Evolutionary conservation across 2,797 vertebrate species (phyloP), one percentile per base, ranked within the genome.

Genomic region (Enteromius trimaculatus): DNA sequence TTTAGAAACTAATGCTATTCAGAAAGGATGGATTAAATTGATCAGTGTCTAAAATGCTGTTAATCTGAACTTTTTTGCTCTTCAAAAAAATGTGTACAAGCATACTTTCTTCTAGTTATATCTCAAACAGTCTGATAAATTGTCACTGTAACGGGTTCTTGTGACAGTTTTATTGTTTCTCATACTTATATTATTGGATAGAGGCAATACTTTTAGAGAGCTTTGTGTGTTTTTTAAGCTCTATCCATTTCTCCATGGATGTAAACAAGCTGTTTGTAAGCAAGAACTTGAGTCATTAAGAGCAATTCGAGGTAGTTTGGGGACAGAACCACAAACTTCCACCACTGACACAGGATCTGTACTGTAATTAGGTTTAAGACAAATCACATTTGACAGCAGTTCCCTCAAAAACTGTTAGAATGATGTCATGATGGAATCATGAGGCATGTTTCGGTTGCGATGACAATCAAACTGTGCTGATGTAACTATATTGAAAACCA

Each of bases 341-440:
- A 77, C 53, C 65, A n/a, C 66, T 55, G 72, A 81, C 70, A 64
- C 78, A 13, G 39, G 74, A 80, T 79, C 71, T 34, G 19, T 80
- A 44, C 81, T 77, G 81, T 68, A 84, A 81, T 86, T 86, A 84
- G 19, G 3, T 26, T 0, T 21, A 37, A 81, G 78, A 77, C 77
- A 77, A 78, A 86, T 83, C 37, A 3, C 37, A 44, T 79, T 74
- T n/a, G 66, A 78, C 66, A 86, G 70, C 14, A 64, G 5, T 71
- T 69, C 49, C 77, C 78, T 86, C 34, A 66, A 51, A 86, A 77
- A 86, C 47, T 31, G 16, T 49, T 49, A 1, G 14, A 72, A 84
- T 86, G 44, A 86, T 77, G 85, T 84, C 79, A 86, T 86, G 34
- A 77, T 84, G 55, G 65, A 80, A 83, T 70, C 42, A 79, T 75